Evolutionary conservation across 2,888 invertebrate genomes (phyloP).

Genomic region (Didymodactylos carnosus): DNA sequence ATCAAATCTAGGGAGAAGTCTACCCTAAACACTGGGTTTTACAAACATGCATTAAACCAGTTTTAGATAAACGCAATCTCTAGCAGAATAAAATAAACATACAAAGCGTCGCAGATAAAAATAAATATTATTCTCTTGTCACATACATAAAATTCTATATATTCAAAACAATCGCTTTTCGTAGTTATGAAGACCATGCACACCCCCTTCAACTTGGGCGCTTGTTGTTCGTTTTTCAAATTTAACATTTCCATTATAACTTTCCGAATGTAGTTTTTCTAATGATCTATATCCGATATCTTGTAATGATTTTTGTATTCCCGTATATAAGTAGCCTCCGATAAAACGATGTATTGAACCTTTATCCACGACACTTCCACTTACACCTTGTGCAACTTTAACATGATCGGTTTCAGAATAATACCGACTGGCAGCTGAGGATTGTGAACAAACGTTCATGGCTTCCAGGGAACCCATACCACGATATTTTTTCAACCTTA

Average conservation of each 20-base stretch:
- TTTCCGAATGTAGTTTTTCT: slow-evolving; percentile 12
- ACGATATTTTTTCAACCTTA: slow-evolving; percentile 68
- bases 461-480: slow-evolving; percentile 3
- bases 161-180: slow-evolving; percentile 73
- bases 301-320: slow-evolving; percentile 85
- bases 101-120: no score
- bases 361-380: slow-evolving; percentile 90
- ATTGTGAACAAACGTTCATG: not conserved
- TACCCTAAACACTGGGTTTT: no score
- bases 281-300: slow-evolving; percentile 66
- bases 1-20: no score
- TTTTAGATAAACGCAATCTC: no score
- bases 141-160: no score
- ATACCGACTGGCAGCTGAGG: slow-evolving; percentile 23
- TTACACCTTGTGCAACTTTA: slow-evolving; percentile 93
- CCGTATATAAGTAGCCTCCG: slow-evolving; percentile 73
- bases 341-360: slow-evolving; percentile 83
- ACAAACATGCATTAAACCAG: no score
- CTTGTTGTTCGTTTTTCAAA: slow-evolving; percentile 87
- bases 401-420: slow-evolving; percentile 63
- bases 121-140: no score
- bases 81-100: no score
- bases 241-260: slow-evolving; percentile 50
- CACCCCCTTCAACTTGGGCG: slow-evolving; percentile 89
- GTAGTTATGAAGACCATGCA: slow-evolving; percentile 85